phyloP scores from a whole-genome alignment of 2,113 vertebrate species.

The Acinonyx jubatus region DNA sequence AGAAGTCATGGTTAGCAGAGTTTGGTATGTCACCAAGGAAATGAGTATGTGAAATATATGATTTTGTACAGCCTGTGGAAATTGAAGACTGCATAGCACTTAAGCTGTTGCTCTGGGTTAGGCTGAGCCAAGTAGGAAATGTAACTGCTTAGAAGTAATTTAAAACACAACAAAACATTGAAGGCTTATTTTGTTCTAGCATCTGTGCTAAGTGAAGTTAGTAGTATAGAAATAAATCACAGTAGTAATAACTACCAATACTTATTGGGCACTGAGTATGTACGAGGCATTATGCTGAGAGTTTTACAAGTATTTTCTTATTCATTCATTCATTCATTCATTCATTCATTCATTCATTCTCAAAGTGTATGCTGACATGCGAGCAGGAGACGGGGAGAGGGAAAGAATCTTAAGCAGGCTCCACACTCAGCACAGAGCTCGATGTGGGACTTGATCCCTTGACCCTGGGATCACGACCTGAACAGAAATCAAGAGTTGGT shows the following conservation, averaged over 20 bases:
- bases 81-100: neutral
- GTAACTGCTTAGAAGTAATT: conserved; percentile 33
- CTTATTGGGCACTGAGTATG: neutral
- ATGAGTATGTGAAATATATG: neutral
- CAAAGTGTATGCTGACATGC: too few relatives aligned
- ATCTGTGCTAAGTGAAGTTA: conserved; percentile 1
- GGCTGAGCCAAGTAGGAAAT: neutral
- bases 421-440: too few relatives aligned
- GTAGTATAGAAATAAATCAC: neutral
- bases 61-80: conserved; percentile 31
- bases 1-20: neutral
- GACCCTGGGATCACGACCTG: too few relatives aligned
- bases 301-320: neutral
- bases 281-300: neutral
- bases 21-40: conserved; percentile 21
- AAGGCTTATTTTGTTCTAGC: conserved; percentile 9
- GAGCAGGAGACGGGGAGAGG: too few relatives aligned
- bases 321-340: too few relatives aligned
- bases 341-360: too few relatives aligned
- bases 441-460: too few relatives aligned
- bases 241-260: neutral
- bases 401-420: too few relatives aligned
- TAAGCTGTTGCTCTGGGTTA: neutral
- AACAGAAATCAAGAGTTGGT: too few relatives aligned
- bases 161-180: neutral